Conservation (phyloP, 1,140 invertebrate genomes). For the Aphelenchoides fujianensis region DNA sequence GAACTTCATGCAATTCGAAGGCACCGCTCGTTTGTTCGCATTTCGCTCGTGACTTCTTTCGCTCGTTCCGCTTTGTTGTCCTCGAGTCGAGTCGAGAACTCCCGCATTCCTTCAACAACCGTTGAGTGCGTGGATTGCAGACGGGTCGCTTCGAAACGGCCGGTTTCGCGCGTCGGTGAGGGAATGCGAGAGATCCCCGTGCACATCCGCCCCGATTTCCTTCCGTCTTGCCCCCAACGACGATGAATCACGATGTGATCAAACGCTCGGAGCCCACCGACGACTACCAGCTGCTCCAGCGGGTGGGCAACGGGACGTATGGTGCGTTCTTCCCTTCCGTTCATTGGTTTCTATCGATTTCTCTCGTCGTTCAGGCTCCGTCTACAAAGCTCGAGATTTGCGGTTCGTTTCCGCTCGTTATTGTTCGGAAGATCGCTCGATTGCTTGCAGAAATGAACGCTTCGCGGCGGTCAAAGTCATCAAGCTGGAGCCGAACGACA, state of each 20-base stretch:
- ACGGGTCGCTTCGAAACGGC: not conserved
- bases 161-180: no score
- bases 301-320: conserved; percentile 43
- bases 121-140: not conserved
- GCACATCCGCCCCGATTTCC: no score
- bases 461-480: conserved; percentile 48
- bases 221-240: no score
- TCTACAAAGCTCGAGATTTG: conserved; percentile 28
- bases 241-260: conserved; percentile 32
- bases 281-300: conserved; percentile 47
- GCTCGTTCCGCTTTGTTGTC: not conserved
- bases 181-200: no score
- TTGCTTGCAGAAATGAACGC: conserved; percentile 29
- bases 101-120: not conserved
- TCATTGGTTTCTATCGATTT: not conserved
- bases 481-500: conserved; percentile 72
- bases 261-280: conserved; percentile 45
- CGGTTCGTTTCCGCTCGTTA: not conserved
- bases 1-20: no score
- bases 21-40: not conserved
- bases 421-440: not conserved
- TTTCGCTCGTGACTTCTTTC: not conserved
- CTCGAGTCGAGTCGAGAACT: no score
- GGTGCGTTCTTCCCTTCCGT: conserved; percentile 37
- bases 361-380: conserved; percentile 25